phyloP scores from a whole-genome alignment of 2,888 invertebrate genomes.

The Drosophila algonquin region DNA sequence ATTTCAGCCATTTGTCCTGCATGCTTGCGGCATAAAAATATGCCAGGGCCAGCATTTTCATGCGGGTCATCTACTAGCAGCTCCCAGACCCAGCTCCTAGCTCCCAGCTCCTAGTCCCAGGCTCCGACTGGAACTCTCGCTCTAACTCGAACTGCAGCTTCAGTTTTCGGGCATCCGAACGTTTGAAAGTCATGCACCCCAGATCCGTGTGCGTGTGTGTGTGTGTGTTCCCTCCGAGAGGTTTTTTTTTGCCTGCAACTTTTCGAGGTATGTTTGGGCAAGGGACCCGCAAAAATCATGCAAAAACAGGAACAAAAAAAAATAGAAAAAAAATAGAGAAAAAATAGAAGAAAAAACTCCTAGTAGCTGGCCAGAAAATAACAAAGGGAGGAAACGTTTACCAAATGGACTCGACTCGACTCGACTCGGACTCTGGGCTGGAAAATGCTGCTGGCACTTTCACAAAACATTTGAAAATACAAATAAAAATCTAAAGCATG shows the following conservation, averaged over 20 bases:
- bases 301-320: conserved; percentile 44
- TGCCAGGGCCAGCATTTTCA: conserved; percentile 81
- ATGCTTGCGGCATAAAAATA: conserved; percentile 82
- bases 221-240: conserved; percentile 53
- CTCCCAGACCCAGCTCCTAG: not conserved
- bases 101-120: conserved; percentile 8
- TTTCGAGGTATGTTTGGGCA: conserved; percentile 48
- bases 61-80: conserved; percentile 74
- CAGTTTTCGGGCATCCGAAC: conserved; percentile 42
- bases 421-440: too few relatives aligned
- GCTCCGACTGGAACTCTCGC: conserved; percentile 10
- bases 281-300: conserved; percentile 63
- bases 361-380: conserved; percentile 46
- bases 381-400: conserved; percentile 54
- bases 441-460: conserved; percentile 79
- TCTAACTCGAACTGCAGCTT: conserved; percentile 17
- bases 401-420: conserved; percentile 77
- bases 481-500: conserved; percentile 71
- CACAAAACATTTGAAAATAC: conserved; percentile 78
- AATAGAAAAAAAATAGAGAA: conserved; percentile 39
- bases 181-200: conserved; percentile 71
- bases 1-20: conserved; percentile 79
- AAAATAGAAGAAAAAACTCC: conserved; percentile 35
- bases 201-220: conserved; percentile 19
- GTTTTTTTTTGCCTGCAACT: conserved; percentile 32